Percentiles rank a stretch among this genome's conserved stretches.
phyloP scores from a whole-genome alignment of 2,113 vertebrate genomes.

The Hypanus sabinus region DNA sequence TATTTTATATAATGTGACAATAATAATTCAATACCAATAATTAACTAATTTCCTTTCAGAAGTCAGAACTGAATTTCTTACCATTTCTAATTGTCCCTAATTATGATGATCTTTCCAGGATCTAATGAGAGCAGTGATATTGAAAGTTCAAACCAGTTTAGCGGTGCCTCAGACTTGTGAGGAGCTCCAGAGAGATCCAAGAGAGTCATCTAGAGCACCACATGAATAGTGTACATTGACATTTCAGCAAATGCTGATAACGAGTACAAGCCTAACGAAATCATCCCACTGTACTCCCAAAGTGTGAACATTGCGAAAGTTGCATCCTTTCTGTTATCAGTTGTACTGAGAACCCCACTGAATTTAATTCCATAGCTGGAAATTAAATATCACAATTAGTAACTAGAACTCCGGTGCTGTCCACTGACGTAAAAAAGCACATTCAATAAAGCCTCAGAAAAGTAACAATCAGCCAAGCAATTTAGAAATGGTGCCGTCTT shows the following conservation, averaged over 20 bases:
- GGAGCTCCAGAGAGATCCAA: background rate
- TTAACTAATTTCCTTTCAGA: background rate
- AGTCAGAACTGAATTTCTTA: background rate
- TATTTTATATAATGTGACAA: too few relatives aligned
- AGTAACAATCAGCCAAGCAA: background rate
- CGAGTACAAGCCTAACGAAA: background rate
- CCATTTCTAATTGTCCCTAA: background rate
- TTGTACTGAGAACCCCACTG: background rate
- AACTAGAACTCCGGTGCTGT: background rate
- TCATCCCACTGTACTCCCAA: background rate
- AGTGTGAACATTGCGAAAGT: background rate
- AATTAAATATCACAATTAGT: background rate
- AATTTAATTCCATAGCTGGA: background rate
- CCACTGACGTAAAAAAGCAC: background rate
- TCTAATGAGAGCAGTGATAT: background rate
- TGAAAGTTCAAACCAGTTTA: background rate
- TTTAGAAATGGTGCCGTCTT: background rate
- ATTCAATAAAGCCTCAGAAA: background rate
- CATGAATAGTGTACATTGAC: background rate
- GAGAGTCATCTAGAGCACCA: background rate
- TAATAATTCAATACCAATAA: too few relatives aligned
- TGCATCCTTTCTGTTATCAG: background rate
- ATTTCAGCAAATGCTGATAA: background rate
- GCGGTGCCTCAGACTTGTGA: background rate
- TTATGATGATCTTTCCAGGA: background rate